Evolutionary conservation across 1,140 invertebrate species (phyloP).

Genomic region (Leptinotarsa lineolata): DNA sequence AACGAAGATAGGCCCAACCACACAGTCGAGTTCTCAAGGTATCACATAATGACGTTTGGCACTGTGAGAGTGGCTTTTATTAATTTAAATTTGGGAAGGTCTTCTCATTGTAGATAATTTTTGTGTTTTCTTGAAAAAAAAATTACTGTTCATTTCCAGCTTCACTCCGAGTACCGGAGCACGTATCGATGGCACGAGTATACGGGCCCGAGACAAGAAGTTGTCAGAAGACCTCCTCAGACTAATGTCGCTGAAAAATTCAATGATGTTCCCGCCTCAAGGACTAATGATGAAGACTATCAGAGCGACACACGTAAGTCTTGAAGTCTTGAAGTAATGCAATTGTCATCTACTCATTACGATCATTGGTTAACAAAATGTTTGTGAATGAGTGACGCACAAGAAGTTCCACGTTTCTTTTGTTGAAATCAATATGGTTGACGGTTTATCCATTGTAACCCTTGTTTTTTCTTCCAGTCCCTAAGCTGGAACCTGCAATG

Average conservation of each 20-base stretch:
- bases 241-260: conserved; percentile 60
- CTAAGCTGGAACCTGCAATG: conserved; percentile 75
- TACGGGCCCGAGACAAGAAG: conserved; percentile 68
- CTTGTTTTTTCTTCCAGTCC: conserved; percentile 55
- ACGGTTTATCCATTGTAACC: background rate
- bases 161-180: conserved; percentile 89
- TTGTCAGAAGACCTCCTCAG: conserved; percentile 67
- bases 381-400: background rate
- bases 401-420: background rate
- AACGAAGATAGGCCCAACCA: too few relatives aligned
- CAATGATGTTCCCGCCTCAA: conserved; percentile 34
- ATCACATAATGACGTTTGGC: too few relatives aligned
- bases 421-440: background rate
- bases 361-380: too few relatives aligned
- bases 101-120: too few relatives aligned
- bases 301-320: conserved; percentile 39
- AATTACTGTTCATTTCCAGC: conserved; percentile 57
- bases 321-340: background rate
- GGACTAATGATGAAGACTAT: conserved; percentile 38
- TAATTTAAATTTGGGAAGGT: too few relatives aligned
- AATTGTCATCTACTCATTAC: background rate
- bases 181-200: conserved; percentile 92
- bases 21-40: too few relatives aligned
- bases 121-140: background rate
- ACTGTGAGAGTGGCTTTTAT: too few relatives aligned